Base-by-base conservation (phyloP, 2,888 invertebrate species). In the Tryphoninae sp. region DNA sequence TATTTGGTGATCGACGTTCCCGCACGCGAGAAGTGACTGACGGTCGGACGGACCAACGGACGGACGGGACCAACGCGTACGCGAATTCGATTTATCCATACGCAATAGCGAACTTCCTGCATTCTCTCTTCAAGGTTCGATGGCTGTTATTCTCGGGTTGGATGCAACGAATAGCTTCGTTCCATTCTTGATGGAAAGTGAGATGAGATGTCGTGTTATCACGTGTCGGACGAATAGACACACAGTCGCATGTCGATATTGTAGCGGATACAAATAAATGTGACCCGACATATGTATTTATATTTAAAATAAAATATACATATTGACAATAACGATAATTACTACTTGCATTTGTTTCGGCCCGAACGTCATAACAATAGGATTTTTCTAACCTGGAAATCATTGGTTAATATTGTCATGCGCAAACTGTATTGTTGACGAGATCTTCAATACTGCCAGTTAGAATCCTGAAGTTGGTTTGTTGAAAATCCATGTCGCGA, bases 391-490 rank as follows among this genome's bases (percentile, higher is more conserved):
- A 33, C 6, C 6, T 7, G 33, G 6, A 33, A 33, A 0, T 33
- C 6, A 33, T 33, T 6, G 33, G 33, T 33, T 33, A 33, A 4
- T 6, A 33, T 33, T 59, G n/a, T 64, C 16, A 62, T 42, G 22
- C 53, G 42, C 74, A 74, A 22, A 64, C 23, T 53, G 73, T 73
- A 11, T 93, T 93, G 16, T 89, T 89, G 51, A 94, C 86, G 22
- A 95, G 89, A 13, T 91, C 92, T 0, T 93, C 91, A n/a, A 94
- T 92, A 84, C 93, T 93, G 74, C 93, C 94, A 2, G 94, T 95
- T 82, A 95, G 93, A 78, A 96, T 94, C 85, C 96, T 94, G 87
- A 94, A 96, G 90, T 96, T 96, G 0, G 94, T 88, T 81, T 94
- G 94, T n/a, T 91, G 89, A 0, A 93, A 88, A 76, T 92, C 92